phyloP scores from a whole-genome alignment of 2,113 vertebrate genomes.

The Hyperoodon ampullatus region DNA sequence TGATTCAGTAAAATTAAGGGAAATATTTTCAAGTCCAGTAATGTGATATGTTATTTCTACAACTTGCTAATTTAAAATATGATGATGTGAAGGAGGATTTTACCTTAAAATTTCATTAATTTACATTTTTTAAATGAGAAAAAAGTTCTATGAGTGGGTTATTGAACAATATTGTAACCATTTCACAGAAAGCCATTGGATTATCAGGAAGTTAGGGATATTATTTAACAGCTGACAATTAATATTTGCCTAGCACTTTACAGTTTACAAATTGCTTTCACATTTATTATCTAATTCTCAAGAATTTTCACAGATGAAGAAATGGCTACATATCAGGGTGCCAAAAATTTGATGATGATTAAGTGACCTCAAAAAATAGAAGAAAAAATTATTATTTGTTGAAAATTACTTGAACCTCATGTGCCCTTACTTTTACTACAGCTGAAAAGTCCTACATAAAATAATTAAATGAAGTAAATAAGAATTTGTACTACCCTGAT shows the following conservation, averaged over 20 bases:
- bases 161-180: not conserved
- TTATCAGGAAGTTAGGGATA: not conserved
- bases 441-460: not conserved
- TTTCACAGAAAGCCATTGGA: not conserved
- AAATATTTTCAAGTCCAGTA: not conserved
- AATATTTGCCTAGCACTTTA: not conserved
- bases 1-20: not conserved
- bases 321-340: not conserved
- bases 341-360: not conserved
- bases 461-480: not conserved
- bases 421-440: not conserved
- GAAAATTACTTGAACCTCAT: not conserved
- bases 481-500: not conserved
- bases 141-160: not conserved
- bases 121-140: not conserved
- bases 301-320: not conserved
- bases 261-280: constrained; percentile 23
- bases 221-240: not conserved
- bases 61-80: constrained; percentile 26
- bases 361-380: not conserved
- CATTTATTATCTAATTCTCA: not conserved
- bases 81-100: not conserved
- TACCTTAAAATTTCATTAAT: not conserved
- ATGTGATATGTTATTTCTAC: not conserved
- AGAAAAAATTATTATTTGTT: not conserved